A percentile compares a stretch with the other conserved stretches of the same genome.
phyloP scores from a whole-genome alignment of 2,113 vertebrate species.

The Tachycineta bicolor region DNA sequence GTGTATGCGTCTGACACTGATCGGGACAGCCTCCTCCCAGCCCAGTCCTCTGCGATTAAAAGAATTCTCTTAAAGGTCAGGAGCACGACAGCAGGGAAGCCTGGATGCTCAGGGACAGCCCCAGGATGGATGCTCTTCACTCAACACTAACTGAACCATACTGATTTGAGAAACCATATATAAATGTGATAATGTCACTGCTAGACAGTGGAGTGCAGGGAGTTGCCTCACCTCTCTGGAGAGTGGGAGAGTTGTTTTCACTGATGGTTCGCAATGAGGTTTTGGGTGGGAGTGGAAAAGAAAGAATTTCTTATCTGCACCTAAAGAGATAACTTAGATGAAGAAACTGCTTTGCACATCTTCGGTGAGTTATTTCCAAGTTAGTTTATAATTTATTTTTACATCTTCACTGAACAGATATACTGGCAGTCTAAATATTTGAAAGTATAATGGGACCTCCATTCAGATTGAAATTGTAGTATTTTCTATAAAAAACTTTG shows the following conservation, averaged over 20 bases:
- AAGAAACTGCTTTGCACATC: not conserved
- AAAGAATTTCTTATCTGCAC: slow-evolving; percentile 30
- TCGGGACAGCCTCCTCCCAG: not conserved
- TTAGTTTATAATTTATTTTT: not conserved
- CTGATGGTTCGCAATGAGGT: not conserved
- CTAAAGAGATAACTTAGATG: not conserved
- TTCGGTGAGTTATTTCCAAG: not conserved
- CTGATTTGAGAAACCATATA: not conserved
- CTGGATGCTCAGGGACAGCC: not conserved
- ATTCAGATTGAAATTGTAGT: not conserved
- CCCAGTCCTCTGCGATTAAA: not conserved
- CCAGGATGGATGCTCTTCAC: not conserved
- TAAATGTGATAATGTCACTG: not conserved
- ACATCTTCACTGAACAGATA: not conserved
- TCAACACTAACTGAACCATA: not conserved
- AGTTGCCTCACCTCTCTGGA: not conserved
- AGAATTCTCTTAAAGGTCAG: slow-evolving; percentile 4
- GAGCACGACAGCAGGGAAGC: not conserved
- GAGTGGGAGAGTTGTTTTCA: not conserved
- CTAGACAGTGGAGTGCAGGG: not conserved
- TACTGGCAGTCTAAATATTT: not conserved
- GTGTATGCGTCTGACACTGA: not conserved
- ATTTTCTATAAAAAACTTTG: not conserved
- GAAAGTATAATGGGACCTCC: not conserved
- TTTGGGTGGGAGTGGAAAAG: not conserved